Evolutionary conservation across 2,888 invertebrate genomes (phyloP), one percentile per base, ranked within the genome.

Genomic region (Troides oblongomaculatus): DNA sequence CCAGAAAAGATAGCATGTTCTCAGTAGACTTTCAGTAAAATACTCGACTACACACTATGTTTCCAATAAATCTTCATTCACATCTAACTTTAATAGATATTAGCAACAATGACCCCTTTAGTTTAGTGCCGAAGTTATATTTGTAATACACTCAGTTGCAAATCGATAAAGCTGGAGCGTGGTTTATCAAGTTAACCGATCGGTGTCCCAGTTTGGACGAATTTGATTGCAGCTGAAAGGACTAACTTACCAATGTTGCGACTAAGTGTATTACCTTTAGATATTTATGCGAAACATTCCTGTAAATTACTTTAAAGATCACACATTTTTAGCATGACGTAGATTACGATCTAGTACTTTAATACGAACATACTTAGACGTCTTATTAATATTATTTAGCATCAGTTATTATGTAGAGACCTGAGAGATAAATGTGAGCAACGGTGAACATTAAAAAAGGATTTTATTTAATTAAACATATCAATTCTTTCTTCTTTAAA

Each of bases 1-100:
- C 39, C 10, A 50, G 2, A 50, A 50, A 81, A 83, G 75, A 84
- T 80, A 85, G 90, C 91, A 91, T 91, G 91, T 79, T 76, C 76
- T 78, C 76, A 73, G 76, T 81, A 84, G 82, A 75, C 70, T 36
- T 58, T 73, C 72, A 72, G 70, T 67, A 30, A 71, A 62, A 71
- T 62, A 69, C 63, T 70, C 68, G 64, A 67, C 10, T 21, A 70
- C 64, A 67, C 66, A 60, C 60, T 64, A 60, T 70, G 39, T 58
- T 64, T 60, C 67, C 61, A 46, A 67, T 61, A 30, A 64, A 18
- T 64, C 25, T 69, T 72, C 59, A 71, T 71, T 62, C 46, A 63
- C 50, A 50, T 66, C 66, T 53, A 50, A 70, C 66, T 59, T 39
- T 59, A 21, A 66, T 50, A 62, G 57, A 65, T 60, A 58, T 60